phyloP scores from a whole-genome alignment of 2,888 invertebrate species.

The Lamellibrachia columna region DNA sequence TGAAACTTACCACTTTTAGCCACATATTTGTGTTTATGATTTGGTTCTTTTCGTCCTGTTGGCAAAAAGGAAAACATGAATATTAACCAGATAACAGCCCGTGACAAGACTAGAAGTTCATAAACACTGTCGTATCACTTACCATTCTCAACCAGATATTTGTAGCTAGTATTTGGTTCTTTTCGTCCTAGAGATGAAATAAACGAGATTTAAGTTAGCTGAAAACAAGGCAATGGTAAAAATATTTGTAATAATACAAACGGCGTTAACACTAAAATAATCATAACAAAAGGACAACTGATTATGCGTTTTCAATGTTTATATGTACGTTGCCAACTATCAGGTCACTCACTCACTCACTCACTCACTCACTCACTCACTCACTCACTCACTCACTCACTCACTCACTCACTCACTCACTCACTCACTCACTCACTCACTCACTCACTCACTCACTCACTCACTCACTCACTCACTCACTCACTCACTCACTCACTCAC shows the following conservation, averaged over 20 bases:
- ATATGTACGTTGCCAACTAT: neutral
- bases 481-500: too few relatives aligned
- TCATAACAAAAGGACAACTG: neutral
- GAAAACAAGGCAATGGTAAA: slow-evolving; percentile 21
- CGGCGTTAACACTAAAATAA: neutral
- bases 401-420: too few relatives aligned
- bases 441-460: slow-evolving; percentile 20
- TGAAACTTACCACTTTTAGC: slow-evolving; percentile 93
- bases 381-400: slow-evolving; percentile 13
- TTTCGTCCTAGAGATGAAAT: slow-evolving; percentile 40
- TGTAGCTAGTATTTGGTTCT: slow-evolving; percentile 43
- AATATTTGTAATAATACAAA: slow-evolving; percentile 3
- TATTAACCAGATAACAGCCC: neutral
- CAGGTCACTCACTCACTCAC: neutral
- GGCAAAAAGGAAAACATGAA: slow-evolving; percentile 30
- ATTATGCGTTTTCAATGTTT: neutral
- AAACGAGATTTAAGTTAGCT: slow-evolving; percentile 30
- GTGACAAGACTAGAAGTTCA: neutral
- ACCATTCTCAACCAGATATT: slow-evolving; percentile 44
- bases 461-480: neutral
- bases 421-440: neutral
- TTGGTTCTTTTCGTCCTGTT: slow-evolving; percentile 98
- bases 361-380: slow-evolving; percentile 17
- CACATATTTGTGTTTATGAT: slow-evolving; percentile 98
- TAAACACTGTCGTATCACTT: slow-evolving; percentile 27